Evolutionary conservation across 2,888 invertebrate species (phyloP).

Genomic region (Cerceris ruficornis): DNA sequence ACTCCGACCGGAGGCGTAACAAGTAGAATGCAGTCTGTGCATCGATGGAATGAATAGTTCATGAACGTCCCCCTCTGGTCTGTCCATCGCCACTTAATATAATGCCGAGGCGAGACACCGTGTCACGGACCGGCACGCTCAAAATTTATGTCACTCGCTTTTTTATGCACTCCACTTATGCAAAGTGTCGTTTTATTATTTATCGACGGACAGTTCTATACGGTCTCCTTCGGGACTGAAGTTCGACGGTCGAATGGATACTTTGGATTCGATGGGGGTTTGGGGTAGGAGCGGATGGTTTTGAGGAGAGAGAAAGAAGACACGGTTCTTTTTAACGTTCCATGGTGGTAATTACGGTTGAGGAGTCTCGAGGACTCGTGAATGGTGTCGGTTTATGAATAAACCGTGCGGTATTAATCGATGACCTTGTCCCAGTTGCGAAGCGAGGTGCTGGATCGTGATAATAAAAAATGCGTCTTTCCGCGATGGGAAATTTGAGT

Average conservation of each 20-base stretch:
- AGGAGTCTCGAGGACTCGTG: conserved; percentile 15
- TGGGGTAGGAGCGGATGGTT: not conserved
- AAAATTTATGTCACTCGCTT: not conserved
- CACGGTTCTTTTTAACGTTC: not conserved
- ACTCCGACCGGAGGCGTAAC: conserved; percentile 47
- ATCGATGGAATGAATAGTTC: conserved; percentile 32
- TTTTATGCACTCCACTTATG: conserved; percentile 1
- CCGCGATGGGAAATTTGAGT: conserved; percentile 1
- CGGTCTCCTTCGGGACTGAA: not conserved
- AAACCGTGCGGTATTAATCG: conserved; percentile 15
- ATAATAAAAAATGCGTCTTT: not conserved
- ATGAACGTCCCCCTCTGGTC: conserved; percentile 5
- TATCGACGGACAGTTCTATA: not conserved
- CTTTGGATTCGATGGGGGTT: no score
- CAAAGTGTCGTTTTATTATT: not conserved
- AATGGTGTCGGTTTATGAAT: conserved; percentile 14
- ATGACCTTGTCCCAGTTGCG: conserved; percentile 33
- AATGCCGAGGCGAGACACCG: conserved; percentile 8
- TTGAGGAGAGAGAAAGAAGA: not conserved
- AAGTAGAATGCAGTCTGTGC: conserved; percentile 26
- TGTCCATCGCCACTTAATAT: conserved; percentile 20
- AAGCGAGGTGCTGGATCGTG: not conserved
- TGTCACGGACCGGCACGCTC: not conserved
- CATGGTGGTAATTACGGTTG: conserved; percentile 9
- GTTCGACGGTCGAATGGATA: no score